Percentiles rank a stretch among this genome's conserved stretches.
These are phyloP conservation scores for Apis dorsata DNA, from an alignment of 1,140 invertebrate species.

Conservation along the genomic window DNA sequence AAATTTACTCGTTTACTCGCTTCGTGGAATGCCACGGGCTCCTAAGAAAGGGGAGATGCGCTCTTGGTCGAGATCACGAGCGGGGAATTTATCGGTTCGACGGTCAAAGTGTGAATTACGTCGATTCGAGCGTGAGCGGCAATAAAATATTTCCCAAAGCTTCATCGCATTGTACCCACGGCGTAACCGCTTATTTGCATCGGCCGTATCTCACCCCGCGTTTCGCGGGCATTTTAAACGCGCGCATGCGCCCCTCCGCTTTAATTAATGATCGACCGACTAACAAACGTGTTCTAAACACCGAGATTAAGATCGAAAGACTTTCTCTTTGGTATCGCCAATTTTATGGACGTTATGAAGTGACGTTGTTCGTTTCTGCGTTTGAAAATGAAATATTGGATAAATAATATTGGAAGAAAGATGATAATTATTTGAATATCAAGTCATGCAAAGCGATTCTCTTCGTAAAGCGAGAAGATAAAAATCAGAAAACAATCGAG, in stretches of 20 bases:
- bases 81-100: conserved; percentile 55
- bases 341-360: too few species aligned
- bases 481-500: too few species aligned
- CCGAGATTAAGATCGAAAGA: background rate
- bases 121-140: conserved; percentile 31
- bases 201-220: conserved; percentile 29
- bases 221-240: conserved; percentile 21
- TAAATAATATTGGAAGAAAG: too few species aligned
- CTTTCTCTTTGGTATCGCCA: background rate
- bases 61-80: conserved; percentile 8
- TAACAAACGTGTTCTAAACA: background rate
- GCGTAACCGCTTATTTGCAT: conserved; percentile 38
- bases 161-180: conserved; percentile 27
- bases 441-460: too few species aligned
- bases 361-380: too few species aligned
- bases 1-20: conserved; percentile 65
- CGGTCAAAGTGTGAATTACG: conserved; percentile 54
- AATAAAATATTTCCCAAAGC: conserved; percentile 48
- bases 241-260: background rate
- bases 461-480: too few species aligned
- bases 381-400: too few species aligned
- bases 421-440: too few species aligned
- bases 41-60: conserved; percentile 10
- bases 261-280: background rate
- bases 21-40: conserved; percentile 54